These are phyloP conservation scores for Elachura formosa DNA, from an alignment of 2,113 vertebrate genomes.

Conservation along the genomic window DNA sequence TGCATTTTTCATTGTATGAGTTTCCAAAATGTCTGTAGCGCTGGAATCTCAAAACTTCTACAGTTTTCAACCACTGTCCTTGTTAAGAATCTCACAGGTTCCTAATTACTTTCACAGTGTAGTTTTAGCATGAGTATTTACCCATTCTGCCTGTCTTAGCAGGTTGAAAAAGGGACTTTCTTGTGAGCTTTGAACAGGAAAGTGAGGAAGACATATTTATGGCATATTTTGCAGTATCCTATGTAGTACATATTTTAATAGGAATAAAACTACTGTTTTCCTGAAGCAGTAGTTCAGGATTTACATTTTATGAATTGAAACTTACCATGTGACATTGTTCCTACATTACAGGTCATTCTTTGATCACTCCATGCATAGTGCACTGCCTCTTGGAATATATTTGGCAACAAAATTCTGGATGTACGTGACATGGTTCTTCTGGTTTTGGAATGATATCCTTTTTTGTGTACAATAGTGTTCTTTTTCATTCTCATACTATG, in stretches of 20 bases:
- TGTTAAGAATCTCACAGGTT: background rate
- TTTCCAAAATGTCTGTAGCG: background rate
- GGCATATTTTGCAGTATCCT: background rate
- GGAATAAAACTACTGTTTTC: background rate
- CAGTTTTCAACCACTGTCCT: background rate
- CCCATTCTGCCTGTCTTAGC: background rate
- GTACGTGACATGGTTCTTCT: conserved; percentile 99
- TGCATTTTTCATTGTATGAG: background rate
- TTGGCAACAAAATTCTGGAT: conserved; percentile 99
- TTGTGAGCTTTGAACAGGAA: background rate
- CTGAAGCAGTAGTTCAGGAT: background rate
- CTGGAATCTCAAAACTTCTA: background rate
- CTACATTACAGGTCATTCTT: conserved; percentile 88
- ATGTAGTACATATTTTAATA: background rate
- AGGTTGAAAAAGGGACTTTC: background rate
- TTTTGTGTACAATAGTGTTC: background rate
- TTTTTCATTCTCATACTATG: background rate
- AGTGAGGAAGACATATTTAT: background rate
- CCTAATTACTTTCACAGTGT: background rate
- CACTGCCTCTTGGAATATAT: conserved; percentile 96
- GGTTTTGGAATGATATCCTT: conserved; percentile 99
- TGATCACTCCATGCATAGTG: conserved; percentile 99
- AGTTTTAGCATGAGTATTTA: background rate
- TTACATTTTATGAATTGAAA: background rate
- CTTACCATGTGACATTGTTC: background rate